Percentiles rank a stretch among this genome's conserved stretches.
Evolutionary conservation across 2,113 vertebrate genomes (phyloP).

Genomic region (Mirza zaza): DNA sequence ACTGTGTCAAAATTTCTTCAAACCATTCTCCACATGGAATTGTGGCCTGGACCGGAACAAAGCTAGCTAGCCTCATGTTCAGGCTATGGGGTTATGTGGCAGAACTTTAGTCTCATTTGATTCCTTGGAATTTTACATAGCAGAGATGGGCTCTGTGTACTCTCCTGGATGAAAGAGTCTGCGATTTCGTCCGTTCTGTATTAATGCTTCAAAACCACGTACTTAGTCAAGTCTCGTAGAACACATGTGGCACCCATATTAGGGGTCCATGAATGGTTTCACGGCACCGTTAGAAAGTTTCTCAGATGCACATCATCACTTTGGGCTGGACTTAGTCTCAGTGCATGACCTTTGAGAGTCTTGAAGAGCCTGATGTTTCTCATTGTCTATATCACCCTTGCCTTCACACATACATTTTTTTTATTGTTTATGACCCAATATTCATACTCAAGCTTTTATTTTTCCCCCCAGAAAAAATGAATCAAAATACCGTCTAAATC

Average conservation of each 20-base stretch:
- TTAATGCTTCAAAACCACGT: background rate
- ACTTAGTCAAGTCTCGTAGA: background rate
- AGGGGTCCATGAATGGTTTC: background rate
- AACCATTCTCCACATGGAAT: background rate
- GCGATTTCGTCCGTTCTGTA: background rate
- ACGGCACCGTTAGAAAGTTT: background rate
- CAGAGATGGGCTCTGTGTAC: background rate
- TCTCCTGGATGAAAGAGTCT: background rate
- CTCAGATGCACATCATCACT: too few species aligned
- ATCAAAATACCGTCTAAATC: background rate
- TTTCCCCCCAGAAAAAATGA: background rate
- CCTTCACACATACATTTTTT: background rate
- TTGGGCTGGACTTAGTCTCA: accelerated
- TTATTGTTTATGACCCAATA: background rate
- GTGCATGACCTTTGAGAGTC: background rate
- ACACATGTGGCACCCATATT: background rate
- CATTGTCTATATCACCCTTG: background rate
- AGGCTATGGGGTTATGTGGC: background rate
- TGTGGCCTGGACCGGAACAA: background rate
- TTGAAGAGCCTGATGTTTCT: background rate
- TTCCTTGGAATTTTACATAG: background rate
- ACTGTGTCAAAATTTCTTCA: background rate
- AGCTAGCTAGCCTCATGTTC: background rate
- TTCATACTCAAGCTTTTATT: background rate
- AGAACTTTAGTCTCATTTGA: background rate